phyloP scores from a whole-genome alignment of 2,113 vertebrate genomes.

The Ibidorhyncha struthersii region DNA sequence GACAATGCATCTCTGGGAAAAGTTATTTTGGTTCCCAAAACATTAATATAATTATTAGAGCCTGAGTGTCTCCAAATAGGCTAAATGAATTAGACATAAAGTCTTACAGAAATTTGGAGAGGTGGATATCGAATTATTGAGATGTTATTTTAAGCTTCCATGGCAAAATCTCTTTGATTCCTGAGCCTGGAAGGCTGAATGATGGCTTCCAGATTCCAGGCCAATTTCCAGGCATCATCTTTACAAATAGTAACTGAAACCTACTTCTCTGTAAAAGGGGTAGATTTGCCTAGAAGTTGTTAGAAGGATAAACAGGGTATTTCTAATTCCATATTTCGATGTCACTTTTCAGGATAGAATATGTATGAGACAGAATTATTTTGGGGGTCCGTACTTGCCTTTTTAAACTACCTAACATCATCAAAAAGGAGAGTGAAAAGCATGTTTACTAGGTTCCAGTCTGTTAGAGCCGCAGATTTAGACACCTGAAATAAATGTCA shows the following conservation, averaged over 20 bases:
- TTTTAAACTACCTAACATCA: background rate
- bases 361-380: background rate
- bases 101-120: background rate
- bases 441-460: background rate
- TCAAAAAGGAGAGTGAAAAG: background rate
- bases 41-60: background rate
- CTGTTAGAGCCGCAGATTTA: background rate
- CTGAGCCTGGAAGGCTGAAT: background rate
- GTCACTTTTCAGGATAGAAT: background rate
- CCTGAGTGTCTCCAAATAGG: background rate
- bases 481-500: background rate
- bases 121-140: background rate
- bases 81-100: background rate
- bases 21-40: background rate
- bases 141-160: background rate
- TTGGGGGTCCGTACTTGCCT: background rate
- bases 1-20: background rate
- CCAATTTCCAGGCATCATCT: background rate
- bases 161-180: background rate
- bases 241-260: background rate
- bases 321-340: background rate
- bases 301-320: background rate
- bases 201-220: background rate
- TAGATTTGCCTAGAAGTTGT: background rate
- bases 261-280: rapidly evolving